Percentiles rank a stretch among this genome's conserved stretches.
phyloP scores from a whole-genome alignment of 2,113 vertebrate species.

The Daphoenositta chrysoptera region DNA sequence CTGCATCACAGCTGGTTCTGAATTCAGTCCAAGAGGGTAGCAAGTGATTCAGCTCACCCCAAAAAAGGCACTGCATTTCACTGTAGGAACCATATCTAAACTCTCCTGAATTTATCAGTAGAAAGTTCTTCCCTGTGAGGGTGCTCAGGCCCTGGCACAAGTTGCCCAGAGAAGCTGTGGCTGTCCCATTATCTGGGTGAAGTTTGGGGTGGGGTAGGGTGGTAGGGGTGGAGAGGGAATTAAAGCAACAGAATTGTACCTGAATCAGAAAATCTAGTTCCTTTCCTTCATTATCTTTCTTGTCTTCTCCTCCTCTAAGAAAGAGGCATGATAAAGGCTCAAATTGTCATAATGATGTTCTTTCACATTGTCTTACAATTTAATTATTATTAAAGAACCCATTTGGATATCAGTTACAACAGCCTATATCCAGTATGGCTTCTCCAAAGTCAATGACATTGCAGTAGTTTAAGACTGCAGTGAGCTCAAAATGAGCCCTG shows the following conservation, averaged over 20 bases:
- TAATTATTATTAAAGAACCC: neutral
- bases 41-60: neutral
- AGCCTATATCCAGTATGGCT: neutral
- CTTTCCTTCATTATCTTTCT: neutral
- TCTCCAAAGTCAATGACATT: neutral
- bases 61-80: neutral
- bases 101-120: neutral
- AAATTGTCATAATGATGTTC: neutral
- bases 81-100: neutral
- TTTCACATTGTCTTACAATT: neutral
- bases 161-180: neutral
- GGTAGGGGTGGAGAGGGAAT: neutral
- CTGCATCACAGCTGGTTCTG: neutral
- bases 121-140: too few relatives aligned
- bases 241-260: neutral
- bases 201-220: neutral
- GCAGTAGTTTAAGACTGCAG: neutral
- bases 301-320: neutral
- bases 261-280: neutral
- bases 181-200: accelerated
- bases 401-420: neutral
- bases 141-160: neutral
- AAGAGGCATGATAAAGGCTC: neutral
- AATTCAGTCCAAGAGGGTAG: neutral
- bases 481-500: neutral